phyloP scores from a whole-genome alignment of 2,113 vertebrate species.

The Pteropus alecto region DNA sequence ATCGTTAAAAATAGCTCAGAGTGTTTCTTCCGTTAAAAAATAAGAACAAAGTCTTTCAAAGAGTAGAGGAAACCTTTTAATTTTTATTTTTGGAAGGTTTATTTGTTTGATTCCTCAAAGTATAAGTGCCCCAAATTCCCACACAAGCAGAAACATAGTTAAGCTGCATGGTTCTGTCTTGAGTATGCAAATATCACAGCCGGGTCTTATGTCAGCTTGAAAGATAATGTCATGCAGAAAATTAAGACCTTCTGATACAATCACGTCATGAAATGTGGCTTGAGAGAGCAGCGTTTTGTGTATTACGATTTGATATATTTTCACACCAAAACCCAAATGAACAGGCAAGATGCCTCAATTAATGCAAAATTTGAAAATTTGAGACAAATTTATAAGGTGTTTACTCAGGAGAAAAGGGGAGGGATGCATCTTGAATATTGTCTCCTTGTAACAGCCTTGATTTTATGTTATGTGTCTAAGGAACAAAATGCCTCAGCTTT shows the following conservation, averaged over 20 bases:
- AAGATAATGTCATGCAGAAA: slow-evolving; percentile 80
- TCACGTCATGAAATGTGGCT: slow-evolving; percentile 74
- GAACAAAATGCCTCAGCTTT: slow-evolving; percentile 65
- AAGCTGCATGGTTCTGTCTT: slow-evolving; percentile 64
- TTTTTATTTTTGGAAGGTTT: slow-evolving; percentile 43
- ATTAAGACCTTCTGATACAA: slow-evolving; percentile 81
- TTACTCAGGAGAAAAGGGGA: slow-evolving; percentile 60
- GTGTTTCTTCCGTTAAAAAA: slow-evolving; percentile 54
- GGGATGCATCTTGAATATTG: slow-evolving; percentile 24
- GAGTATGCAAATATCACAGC: slow-evolving; percentile 75
- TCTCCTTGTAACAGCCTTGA: slow-evolving; percentile 55
- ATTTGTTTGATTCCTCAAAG: slow-evolving; percentile 66
- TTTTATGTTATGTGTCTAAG: slow-evolving; percentile 49
- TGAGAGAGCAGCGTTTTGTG: slow-evolving; percentile 68
- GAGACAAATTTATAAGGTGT: slow-evolving; percentile 69
- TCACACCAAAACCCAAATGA: slow-evolving; percentile 69
- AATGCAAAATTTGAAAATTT: slow-evolving; percentile 73
- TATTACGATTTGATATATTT: slow-evolving; percentile 66
- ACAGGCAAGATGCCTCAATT: slow-evolving; percentile 66
- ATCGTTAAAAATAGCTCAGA: slow-evolving; percentile 54
- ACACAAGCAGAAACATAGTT: slow-evolving; percentile 67
- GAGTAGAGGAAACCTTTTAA: slow-evolving; percentile 33
- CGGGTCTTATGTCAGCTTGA: slow-evolving; percentile 73
- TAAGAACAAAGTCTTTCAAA: slow-evolving; percentile 60
- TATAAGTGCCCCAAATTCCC: slow-evolving; percentile 65